These are phyloP conservation scores for Eubucco bourcierii DNA, from an alignment of 2,113 vertebrate species.

Conservation along the genomic window DNA sequence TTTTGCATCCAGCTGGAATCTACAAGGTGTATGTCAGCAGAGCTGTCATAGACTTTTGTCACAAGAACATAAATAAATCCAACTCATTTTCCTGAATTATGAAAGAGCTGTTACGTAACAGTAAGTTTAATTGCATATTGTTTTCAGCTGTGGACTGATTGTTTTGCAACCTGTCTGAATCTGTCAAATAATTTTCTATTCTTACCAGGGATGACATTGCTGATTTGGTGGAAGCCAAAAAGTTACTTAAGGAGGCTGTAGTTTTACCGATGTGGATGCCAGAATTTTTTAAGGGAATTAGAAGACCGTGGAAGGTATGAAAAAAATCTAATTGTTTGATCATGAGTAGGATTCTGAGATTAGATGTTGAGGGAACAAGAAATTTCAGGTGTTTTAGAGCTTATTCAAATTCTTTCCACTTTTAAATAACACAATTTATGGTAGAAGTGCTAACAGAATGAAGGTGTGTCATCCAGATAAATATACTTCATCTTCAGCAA, in stretches of 20 bases:
- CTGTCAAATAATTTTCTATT: background rate
- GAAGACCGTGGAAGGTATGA: slow-evolving; percentile 95
- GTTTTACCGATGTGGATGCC: slow-evolving; percentile 99
- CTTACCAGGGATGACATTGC: slow-evolving; percentile 92
- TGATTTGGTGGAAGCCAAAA: slow-evolving; percentile 94
- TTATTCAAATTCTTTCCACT: background rate
- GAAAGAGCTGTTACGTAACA: rapidly evolving
- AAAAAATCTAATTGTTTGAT: background rate
- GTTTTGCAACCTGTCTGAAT: background rate
- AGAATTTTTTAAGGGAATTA: slow-evolving; percentile 97
- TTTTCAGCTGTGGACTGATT: background rate
- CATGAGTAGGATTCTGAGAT: slow-evolving; percentile 5
- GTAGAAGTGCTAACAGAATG: background rate
- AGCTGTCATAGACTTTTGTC: background rate
- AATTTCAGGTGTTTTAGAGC: background rate
- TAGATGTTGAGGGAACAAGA: background rate
- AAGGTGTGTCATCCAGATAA: background rate
- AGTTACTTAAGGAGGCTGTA: slow-evolving; percentile 95
- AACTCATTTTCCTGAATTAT: background rate
- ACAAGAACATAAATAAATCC: background rate
- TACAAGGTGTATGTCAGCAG: background rate
- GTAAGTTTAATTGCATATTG: background rate
- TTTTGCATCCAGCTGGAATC: background rate
- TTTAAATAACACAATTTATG: background rate
- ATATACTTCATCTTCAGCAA: background rate